These are phyloP conservation scores for Seriola dumerili DNA, from an alignment of 2,113 vertebrate genomes.

Conservation along the genomic window DNA sequence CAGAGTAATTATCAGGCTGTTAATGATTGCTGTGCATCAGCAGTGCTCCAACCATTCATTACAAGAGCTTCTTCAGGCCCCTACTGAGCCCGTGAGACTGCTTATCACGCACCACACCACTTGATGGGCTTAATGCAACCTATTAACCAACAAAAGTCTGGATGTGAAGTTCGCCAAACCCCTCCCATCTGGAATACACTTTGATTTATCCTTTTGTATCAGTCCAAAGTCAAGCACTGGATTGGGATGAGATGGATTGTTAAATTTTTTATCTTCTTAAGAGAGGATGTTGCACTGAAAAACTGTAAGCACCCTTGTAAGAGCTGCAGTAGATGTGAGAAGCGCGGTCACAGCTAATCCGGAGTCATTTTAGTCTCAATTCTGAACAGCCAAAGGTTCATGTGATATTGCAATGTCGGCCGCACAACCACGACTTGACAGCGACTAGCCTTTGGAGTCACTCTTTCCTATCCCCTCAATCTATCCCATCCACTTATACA, in stretches of 20 bases:
- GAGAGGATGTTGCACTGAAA: conserved; percentile 38
- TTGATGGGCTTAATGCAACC: conserved; percentile 84
- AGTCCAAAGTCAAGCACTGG: conserved; percentile 61
- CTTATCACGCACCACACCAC: conserved; percentile 83
- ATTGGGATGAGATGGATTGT: conserved; percentile 55
- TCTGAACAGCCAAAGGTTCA: not conserved
- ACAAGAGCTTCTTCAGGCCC: conserved; percentile 81
- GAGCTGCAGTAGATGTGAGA: conserved; percentile 15
- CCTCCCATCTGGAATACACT: conserved; percentile 62
- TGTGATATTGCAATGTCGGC: conserved; percentile 36
- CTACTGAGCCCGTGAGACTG: conserved; percentile 74
- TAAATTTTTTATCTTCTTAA: conserved; percentile 54
- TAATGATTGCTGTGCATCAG: conserved; percentile 85
- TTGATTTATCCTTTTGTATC: conserved; percentile 74
- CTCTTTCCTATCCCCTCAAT: conserved; percentile 44
- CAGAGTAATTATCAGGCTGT: conserved; percentile 86
- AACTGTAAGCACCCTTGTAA: conserved; percentile 58
- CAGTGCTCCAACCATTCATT: conserved; percentile 84
- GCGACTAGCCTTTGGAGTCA: conserved; percentile 41
- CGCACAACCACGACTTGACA: conserved; percentile 35
- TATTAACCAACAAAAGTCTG: conserved; percentile 82
- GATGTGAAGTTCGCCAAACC: conserved; percentile 68
- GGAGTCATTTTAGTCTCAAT: conserved; percentile 4
- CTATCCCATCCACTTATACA: conserved; percentile 59
- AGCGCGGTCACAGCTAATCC: conserved; percentile 42